Evolutionary conservation across 1,140 invertebrate species (phyloP).

Genomic region (Drosophila willistoni): DNA sequence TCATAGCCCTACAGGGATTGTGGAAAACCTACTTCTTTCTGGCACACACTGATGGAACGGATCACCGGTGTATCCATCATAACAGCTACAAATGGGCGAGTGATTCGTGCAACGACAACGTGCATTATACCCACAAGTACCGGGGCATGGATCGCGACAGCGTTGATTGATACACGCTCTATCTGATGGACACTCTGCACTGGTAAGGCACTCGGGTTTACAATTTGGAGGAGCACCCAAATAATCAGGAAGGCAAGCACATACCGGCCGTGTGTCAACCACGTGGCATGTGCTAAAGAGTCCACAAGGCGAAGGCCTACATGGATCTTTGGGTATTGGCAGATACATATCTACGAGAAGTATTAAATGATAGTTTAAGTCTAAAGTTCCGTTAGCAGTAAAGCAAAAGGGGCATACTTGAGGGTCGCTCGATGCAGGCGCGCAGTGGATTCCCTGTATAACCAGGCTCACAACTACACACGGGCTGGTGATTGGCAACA

Average conservation of each 20-base stretch:
- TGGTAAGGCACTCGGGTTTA: slow-evolving; percentile 91
- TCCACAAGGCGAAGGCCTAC: slow-evolving; percentile 92
- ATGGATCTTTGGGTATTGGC: slow-evolving; percentile 87
- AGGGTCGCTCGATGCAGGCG: slow-evolving; percentile 87
- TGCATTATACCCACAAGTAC: slow-evolving; percentile 92
- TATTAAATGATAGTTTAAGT: slow-evolving; percentile 40
- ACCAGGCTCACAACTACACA: slow-evolving; percentile 90
- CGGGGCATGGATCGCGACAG: slow-evolving; percentile 91
- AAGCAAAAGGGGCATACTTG: slow-evolving; percentile 84
- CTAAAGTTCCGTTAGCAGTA: not conserved
- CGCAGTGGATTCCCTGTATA: slow-evolving; percentile 90
- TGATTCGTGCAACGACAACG: slow-evolving; percentile 93
- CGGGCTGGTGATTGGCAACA: slow-evolving; percentile 92
- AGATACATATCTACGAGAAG: slow-evolving; percentile 84
- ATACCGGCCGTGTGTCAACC: slow-evolving; percentile 89
- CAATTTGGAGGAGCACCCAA: slow-evolving; percentile 91
- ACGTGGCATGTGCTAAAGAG: slow-evolving; percentile 91
- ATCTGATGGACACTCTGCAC: slow-evolving; percentile 91
- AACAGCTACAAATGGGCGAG: slow-evolving; percentile 91
- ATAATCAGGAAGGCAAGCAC: slow-evolving; percentile 91
- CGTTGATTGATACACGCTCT: slow-evolving; percentile 91
- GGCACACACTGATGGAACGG: slow-evolving; percentile 86
- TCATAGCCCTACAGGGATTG: not conserved
- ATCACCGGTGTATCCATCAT: slow-evolving; percentile 90
- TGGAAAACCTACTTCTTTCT: slow-evolving; percentile 72